phyloP scores from a whole-genome alignment of 2,888 invertebrate species.

The Smittia sp. region DNA sequence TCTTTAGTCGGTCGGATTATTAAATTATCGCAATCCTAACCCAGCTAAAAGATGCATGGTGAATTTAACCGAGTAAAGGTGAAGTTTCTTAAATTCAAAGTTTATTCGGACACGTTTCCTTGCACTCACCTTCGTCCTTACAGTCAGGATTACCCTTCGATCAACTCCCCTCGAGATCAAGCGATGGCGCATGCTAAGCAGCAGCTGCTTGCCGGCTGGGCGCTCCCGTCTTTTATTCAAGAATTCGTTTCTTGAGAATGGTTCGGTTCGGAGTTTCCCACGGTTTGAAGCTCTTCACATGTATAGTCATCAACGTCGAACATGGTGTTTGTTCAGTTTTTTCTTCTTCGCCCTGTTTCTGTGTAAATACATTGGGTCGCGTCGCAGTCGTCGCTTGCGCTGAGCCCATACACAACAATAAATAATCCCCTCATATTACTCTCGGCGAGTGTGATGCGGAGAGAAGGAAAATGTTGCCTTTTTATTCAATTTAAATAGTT shows the following conservation, averaged over 20 bases:
- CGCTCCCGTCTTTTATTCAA: conserved; percentile 35
- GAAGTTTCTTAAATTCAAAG: too few species aligned
- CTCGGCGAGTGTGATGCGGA: conserved; percentile 1
- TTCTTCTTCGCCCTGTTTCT: conserved; percentile 11
- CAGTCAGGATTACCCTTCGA: too few species aligned
- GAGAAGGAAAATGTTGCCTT: neutral
- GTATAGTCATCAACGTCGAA: conserved; percentile 21
- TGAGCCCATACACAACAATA: conserved; percentile 32
- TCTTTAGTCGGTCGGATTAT: too few species aligned
- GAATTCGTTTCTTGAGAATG: conserved; percentile 35
- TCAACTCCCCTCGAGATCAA: too few species aligned
- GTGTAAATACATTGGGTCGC: conserved; percentile 29
- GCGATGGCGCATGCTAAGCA: neutral
- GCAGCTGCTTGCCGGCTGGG: conserved; percentile 25
- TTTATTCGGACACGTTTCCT: too few species aligned
- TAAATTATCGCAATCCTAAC: too few species aligned
- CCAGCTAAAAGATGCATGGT: too few species aligned
- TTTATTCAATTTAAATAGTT: conserved; percentile 37
- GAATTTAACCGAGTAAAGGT: too few species aligned
- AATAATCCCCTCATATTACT: conserved; percentile 25
- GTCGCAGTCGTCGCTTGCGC: conserved; percentile 34
- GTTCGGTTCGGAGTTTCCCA: conserved; percentile 35
- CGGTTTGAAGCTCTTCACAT: conserved; percentile 37
- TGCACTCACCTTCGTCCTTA: too few species aligned
- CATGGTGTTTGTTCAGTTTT: conserved; percentile 35